Conservation (phyloP, 2,113 vertebrate genomes). For the Maccullochella peelii region DNA sequence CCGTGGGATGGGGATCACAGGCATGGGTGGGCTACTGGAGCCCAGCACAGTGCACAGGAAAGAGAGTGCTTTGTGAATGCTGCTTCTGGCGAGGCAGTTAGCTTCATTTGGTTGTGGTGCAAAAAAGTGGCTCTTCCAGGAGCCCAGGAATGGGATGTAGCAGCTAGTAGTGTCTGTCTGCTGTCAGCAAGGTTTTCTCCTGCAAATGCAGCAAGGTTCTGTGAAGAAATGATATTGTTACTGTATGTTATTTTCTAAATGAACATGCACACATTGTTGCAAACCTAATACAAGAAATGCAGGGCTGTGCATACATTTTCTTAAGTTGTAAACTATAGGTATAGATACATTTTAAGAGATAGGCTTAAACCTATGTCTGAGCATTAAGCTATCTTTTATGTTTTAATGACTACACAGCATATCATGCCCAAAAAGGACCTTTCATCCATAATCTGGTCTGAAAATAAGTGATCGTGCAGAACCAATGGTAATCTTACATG, state of each 20-base stretch:
- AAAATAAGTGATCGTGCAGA: slow-evolving; percentile 40
- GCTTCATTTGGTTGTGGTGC: slow-evolving; percentile 60
- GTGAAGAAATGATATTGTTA: slow-evolving; percentile 20
- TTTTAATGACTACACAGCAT: not conserved
- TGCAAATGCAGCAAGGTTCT: slow-evolving; percentile 37
- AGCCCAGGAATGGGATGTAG: not conserved
- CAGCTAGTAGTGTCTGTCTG: not conserved
- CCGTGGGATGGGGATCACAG: slow-evolving; percentile 97
- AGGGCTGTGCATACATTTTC: not conserved
- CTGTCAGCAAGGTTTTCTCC: not conserved
- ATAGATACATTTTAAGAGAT: not conserved
- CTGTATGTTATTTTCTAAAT: not conserved
- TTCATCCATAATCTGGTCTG: not conserved
- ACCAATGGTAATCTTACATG: slow-evolving; percentile 40
- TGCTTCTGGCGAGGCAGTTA: slow-evolving; percentile 35
- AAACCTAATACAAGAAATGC: not conserved
- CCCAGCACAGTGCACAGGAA: slow-evolving; percentile 69
- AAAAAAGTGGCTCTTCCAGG: slow-evolving; percentile 1
- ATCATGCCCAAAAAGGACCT: not conserved
- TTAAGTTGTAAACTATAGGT: not conserved
- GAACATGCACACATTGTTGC: slow-evolving; percentile 12
- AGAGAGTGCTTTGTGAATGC: slow-evolving; percentile 48
- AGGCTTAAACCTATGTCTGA: not conserved
- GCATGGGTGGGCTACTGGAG: slow-evolving; percentile 89
- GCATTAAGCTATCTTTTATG: not conserved